These are phyloP conservation scores for Clytia hemisphaerica DNA, from an alignment of 30 jellyfish, hydroid and myxozoan genomes.

Conservation along the genomic window DNA sequence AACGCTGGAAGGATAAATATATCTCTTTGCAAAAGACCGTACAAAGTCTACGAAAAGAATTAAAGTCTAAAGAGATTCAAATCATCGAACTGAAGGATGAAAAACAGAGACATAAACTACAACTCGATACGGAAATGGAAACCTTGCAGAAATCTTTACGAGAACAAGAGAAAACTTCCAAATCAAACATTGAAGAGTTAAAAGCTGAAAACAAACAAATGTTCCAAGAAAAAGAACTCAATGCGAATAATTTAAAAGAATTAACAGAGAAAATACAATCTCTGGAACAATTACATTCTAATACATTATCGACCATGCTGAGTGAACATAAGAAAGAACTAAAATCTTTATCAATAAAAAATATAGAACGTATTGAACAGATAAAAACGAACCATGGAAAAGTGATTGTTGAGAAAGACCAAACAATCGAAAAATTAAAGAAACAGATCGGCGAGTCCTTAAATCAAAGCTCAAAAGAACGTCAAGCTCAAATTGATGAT, in stretches of 20 bases:
- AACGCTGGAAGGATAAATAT: not conserved
- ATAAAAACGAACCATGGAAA: conserved; percentile 17
- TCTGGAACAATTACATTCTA: conserved; percentile 16
- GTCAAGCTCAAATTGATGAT: conserved; percentile 77
- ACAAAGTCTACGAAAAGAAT: conserved; percentile 3
- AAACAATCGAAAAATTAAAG: conserved; percentile 35
- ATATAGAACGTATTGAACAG: conserved; percentile 1
- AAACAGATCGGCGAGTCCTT: conserved; percentile 52
- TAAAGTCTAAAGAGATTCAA: conserved; percentile 1
- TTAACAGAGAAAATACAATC: conserved; percentile 20
- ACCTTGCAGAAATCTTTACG: not conserved
- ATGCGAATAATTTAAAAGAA: not conserved
- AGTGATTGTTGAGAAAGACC: conserved; percentile 42
- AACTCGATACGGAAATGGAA: not conserved
- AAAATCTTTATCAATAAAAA: not conserved
- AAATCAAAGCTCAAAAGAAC: conserved; percentile 59
- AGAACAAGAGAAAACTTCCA: not conserved
- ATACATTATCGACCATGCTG: not conserved
- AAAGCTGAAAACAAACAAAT: not conserved
- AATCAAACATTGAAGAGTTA: not conserved
- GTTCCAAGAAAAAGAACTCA: conserved; percentile 5
- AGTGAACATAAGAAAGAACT: not conserved
- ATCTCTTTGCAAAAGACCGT: not conserved
- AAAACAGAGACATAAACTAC: not conserved
- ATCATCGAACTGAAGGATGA: conserved; percentile 1